phyloP scores from a whole-genome alignment of 2,888 invertebrate genomes.

The Ophioninae sp. region DNA sequence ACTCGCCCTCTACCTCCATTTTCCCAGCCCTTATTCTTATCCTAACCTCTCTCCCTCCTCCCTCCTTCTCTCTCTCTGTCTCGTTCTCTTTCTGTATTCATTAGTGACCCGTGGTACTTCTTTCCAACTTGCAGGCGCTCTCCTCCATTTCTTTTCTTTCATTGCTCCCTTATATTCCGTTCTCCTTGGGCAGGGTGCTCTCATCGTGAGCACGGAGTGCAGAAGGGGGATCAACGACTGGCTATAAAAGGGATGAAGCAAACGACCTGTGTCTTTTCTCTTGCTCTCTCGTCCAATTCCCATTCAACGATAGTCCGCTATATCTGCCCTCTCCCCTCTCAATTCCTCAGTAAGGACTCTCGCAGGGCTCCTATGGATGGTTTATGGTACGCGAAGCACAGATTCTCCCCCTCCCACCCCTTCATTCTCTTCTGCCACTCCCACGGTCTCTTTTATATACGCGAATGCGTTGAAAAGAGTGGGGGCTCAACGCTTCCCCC shows the following conservation, averaged over 20 bases:
- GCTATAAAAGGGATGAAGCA: conserved; percentile 55
- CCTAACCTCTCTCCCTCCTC: conserved; percentile 10
- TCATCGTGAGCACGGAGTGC: conserved; percentile 17
- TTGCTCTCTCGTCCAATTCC: conserved; percentile 51
- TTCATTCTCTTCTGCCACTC: background rate
- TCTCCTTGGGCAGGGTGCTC: conserved; percentile 19
- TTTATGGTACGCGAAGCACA: conserved; percentile 10
- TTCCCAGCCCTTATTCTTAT: conserved; percentile 31
- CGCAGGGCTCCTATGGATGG: conserved; percentile 25
- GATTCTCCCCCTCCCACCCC: background rate
- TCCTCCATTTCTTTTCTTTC: conserved; percentile 40
- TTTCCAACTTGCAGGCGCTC: conserved; percentile 56
- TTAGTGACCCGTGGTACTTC: conserved; percentile 62
- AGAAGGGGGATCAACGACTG: conserved; percentile 32
- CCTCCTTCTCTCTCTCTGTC: background rate
- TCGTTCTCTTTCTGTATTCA: conserved; percentile 53
- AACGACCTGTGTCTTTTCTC: conserved; percentile 15
- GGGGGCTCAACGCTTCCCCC: too few relatives aligned
- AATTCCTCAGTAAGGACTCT: conserved; percentile 8
- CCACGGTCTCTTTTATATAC: too few relatives aligned
- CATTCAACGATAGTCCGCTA: conserved; percentile 45
- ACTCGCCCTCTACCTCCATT: conserved; percentile 1
- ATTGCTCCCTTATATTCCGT: conserved; percentile 44
- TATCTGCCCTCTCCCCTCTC: conserved; percentile 20
- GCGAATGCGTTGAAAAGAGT: too few relatives aligned